Evolutionary conservation across 1,140 invertebrate genomes (phyloP).

Genomic region (Pogonomyrmex barbatus): DNA sequence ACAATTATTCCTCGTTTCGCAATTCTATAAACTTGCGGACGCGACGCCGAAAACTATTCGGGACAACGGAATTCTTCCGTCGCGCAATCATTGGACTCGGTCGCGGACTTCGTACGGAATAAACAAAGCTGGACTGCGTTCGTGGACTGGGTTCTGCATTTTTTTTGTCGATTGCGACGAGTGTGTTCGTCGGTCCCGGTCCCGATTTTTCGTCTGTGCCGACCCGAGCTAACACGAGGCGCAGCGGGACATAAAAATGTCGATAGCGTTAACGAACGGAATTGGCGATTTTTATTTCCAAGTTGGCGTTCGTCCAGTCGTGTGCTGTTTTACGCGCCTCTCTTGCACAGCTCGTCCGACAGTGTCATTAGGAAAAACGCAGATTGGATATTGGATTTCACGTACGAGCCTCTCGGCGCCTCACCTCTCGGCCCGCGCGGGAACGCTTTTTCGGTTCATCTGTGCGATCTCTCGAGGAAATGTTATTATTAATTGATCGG

Average conservation of each 20-base stretch:
- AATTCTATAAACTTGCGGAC: neutral
- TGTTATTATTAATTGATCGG: slow-evolving; percentile 47
- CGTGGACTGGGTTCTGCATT: neutral
- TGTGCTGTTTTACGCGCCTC: slow-evolving; percentile 70
- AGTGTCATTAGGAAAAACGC: slow-evolving; percentile 74
- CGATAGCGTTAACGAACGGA: slow-evolving; percentile 76
- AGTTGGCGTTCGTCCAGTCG: slow-evolving; percentile 75
- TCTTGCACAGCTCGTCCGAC: slow-evolving; percentile 69
- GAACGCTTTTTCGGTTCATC: slow-evolving; percentile 4
- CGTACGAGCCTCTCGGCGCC: slow-evolving; percentile 52
- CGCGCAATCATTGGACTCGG: slow-evolving; percentile 32
- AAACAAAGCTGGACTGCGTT: slow-evolving; percentile 39
- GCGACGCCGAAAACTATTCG: neutral
- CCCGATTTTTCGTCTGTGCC: slow-evolving; percentile 64
- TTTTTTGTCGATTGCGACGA: slow-evolving; percentile 40
- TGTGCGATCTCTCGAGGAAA: slow-evolving; percentile 23
- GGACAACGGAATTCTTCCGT: slow-evolving; percentile 39
- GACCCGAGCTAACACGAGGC: slow-evolving; percentile 46
- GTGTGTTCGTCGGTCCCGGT: slow-evolving; percentile 31
- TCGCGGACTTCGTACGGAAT: slow-evolving; percentile 13
- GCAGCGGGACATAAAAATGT: slow-evolving; percentile 72
- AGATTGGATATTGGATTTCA: slow-evolving; percentile 76
- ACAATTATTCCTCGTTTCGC: neutral
- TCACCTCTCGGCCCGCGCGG: slow-evolving; percentile 15
- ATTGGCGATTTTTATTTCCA: slow-evolving; percentile 77